Conservation (phyloP, 2,113 vertebrate genomes). For the Pelodiscus sinensis region DNA sequence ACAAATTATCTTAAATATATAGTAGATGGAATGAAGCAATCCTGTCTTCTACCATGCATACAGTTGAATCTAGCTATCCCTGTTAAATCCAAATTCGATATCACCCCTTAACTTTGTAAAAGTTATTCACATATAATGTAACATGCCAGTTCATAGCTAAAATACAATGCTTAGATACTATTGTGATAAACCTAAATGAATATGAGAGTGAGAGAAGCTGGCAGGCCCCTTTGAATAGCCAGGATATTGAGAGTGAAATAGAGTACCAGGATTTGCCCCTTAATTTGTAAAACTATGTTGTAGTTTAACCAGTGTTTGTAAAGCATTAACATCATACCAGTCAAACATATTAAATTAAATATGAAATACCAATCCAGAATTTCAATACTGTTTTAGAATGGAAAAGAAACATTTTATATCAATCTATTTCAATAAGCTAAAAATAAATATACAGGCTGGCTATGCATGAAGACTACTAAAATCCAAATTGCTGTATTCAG, state of each 20-base stretch:
- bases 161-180: not conserved
- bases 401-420: not conserved
- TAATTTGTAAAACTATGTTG: not conserved
- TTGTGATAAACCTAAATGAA: not conserved
- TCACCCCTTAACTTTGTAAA: not conserved
- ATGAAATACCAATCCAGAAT: not conserved
- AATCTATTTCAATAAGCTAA: not conserved
- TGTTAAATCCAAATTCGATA: not conserved
- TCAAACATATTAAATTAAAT: not conserved
- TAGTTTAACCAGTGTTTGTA: rapidly evolving
- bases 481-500: not conserved
- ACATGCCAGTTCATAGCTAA: not conserved
- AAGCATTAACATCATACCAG: not conserved
- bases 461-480: not conserved
- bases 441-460: not conserved
- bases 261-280: not conserved
- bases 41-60: not conserved
- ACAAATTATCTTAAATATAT: rapidly evolving
- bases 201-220: not conserved
- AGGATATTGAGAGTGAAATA: not conserved
- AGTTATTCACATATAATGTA: not conserved
- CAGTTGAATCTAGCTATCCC: not conserved
- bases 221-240: rapidly evolving
- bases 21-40: rapidly evolving
- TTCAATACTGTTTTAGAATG: slow-evolving; percentile 13